Percentiles rank a stretch among this genome's conserved stretches.
phyloP scores from a whole-genome alignment of 2,113 vertebrate genomes.

The Pelodiscus sinensis region DNA sequence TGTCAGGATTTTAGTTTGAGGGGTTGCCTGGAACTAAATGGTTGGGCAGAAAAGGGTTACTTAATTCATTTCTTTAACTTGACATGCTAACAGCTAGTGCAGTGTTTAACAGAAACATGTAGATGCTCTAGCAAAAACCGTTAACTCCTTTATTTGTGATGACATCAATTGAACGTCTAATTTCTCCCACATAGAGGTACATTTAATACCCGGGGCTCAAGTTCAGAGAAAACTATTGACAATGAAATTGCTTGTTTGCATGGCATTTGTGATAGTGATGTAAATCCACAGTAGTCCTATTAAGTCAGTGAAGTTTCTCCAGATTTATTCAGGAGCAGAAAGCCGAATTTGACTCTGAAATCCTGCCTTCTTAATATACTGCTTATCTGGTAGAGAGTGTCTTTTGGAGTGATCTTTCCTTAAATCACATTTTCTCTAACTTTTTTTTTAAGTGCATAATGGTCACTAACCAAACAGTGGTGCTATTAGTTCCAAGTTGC shows the following conservation, averaged over 20 bases:
- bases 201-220: conserved; percentile 35
- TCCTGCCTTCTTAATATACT: neutral
- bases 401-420: neutral
- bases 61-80: neutral
- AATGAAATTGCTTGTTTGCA: conserved; percentile 33
- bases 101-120: conserved; percentile 17
- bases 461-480: neutral
- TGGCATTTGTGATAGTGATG: conserved; percentile 3
- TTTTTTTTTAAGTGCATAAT: neutral
- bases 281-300: conserved; percentile 32
- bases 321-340: conserved; percentile 11
- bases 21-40: neutral
- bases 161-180: conserved; percentile 11
- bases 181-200: conserved; percentile 11
- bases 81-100: neutral
- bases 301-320: conserved; percentile 3
- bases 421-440: neutral
- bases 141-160: conserved; percentile 39
- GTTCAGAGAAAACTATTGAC: conserved; percentile 46
- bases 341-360: conserved; percentile 19
- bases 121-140: neutral
- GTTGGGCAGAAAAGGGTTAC: neutral
- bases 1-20: neutral
- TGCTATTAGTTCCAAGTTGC: conserved; percentile 33
- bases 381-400: neutral